Percentiles rank a stretch among this genome's conserved stretches.
Conservation (phyloP, 2,888 invertebrate species). For the Agriopis aurantiaria region DNA sequence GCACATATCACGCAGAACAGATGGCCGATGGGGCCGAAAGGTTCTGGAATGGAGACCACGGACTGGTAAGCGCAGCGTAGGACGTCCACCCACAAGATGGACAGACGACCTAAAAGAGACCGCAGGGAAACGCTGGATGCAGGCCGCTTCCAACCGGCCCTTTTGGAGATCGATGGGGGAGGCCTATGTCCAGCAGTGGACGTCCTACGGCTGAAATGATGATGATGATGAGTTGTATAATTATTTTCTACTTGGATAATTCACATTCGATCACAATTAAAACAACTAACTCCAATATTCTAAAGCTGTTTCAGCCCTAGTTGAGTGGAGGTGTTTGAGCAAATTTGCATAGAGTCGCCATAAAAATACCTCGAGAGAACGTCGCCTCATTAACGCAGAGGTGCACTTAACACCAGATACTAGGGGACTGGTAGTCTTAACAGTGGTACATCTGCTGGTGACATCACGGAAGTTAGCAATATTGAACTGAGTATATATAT, state of each 20-base stretch:
- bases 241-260: not conserved
- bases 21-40: too few relatives aligned
- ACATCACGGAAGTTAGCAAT: constrained; percentile 6
- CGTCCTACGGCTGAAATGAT: too few relatives aligned
- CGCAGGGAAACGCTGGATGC: too few relatives aligned
- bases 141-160: too few relatives aligned
- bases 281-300: not conserved
- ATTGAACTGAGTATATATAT: not conserved
- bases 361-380: constrained; percentile 50
- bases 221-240: too few relatives aligned
- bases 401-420: constrained; percentile 25
- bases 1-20: too few relatives aligned
- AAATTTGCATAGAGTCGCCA: constrained; percentile 63
- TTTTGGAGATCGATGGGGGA: too few relatives aligned
- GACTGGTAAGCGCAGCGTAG: too few relatives aligned
- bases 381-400: constrained; percentile 47
- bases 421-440: constrained; percentile 10
- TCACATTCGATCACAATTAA: not conserved
- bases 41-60: too few relatives aligned
- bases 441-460: constrained; percentile 7
- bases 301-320: constrained; percentile 38
- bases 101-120: too few relatives aligned
- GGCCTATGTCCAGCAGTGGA: too few relatives aligned
- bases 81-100: too few relatives aligned
- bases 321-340: constrained; percentile 54